Conservation (phyloP, 2,888 invertebrate genomes). For the Nephrocerus scutellatus region DNA sequence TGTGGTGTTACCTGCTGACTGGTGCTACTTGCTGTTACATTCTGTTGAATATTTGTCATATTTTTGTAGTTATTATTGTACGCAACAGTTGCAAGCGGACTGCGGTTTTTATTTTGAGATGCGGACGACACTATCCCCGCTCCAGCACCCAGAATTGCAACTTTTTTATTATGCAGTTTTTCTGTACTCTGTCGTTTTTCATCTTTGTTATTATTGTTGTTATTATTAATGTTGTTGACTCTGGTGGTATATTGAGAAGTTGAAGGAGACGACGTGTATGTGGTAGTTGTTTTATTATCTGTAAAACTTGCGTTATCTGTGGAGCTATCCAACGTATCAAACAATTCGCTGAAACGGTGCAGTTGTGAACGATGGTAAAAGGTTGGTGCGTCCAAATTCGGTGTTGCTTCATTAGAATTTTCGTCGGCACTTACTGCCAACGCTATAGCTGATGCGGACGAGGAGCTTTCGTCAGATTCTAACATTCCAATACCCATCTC, state of each 20-base stretch:
- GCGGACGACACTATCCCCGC: constrained; percentile 14
- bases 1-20: constrained; percentile 19
- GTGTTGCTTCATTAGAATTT: constrained; percentile 42
- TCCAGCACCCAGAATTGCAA: constrained; percentile 31
- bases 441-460: constrained; percentile 37
- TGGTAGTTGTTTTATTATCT: constrained; percentile 19
- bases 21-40: constrained; percentile 11
- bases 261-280: constrained; percentile 23
- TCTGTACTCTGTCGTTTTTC: constrained; percentile 20
- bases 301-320: constrained; percentile 29
- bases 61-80: constrained; percentile 39
- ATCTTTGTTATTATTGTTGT: constrained; percentile 19
- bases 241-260: constrained; percentile 34
- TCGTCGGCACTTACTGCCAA: constrained; percentile 37
- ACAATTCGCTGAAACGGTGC: no score
- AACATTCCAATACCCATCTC: constrained; percentile 59
- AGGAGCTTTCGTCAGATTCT: constrained; percentile 50
- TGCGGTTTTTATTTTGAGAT: constrained; percentile 31
- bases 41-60: constrained; percentile 30
- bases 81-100: constrained; percentile 42
- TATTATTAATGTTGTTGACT: constrained; percentile 14
- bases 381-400: constrained; percentile 34
- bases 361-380: constrained; percentile 31
- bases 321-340: constrained; percentile 22
- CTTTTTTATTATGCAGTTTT: constrained; percentile 32